Evolutionary conservation across 64 coral and sea anemone genomes (phyloP).

Genomic region (Montipora capricornis): DNA sequence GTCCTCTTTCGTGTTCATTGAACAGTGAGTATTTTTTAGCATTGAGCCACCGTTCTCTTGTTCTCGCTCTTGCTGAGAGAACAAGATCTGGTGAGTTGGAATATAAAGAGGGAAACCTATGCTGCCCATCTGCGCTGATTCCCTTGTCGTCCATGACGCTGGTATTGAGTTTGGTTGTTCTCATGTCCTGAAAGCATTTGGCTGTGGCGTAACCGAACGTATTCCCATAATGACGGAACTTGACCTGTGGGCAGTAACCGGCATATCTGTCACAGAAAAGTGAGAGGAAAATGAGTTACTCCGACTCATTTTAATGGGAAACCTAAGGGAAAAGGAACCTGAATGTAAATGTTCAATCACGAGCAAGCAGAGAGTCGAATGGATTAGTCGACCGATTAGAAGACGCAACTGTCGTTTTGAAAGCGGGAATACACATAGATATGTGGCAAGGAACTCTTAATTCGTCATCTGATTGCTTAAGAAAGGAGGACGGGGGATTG

Average conservation of each 20-base stretch:
- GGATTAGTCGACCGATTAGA: too few species aligned
- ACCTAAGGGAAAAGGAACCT: background rate
- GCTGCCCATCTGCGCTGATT: conserved; percentile 35
- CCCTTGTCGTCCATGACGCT: conserved; percentile 55
- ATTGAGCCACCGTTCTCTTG: conserved; percentile 60
- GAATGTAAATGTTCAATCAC: background rate
- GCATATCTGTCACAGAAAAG: conserved; percentile 68
- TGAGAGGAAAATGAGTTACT: too few species aligned
- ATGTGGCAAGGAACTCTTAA: too few species aligned
- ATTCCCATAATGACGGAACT: conserved; percentile 77
- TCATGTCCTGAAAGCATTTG: conserved; percentile 75
- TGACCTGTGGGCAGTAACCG: conserved; percentile 73
- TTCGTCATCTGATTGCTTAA: too few species aligned
- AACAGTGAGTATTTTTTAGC: conserved; percentile 63
- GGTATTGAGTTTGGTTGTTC: conserved; percentile 36
- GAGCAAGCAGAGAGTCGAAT: too few species aligned
- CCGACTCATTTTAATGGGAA: too few species aligned
- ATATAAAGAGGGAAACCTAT: conserved; percentile 73
- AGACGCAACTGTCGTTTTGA: too few species aligned
- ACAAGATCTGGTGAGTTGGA: conserved; percentile 79
- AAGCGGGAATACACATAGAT: too few species aligned
- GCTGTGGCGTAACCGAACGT: conserved; percentile 83
- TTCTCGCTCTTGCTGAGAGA: conserved; percentile 63
- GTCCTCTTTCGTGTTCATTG: conserved; percentile 78
- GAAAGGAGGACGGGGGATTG: too few species aligned